These are phyloP conservation scores for Lysiphlebus fabarum DNA, from an alignment of 1,140 invertebrate species.

Conservation along the genomic window DNA sequence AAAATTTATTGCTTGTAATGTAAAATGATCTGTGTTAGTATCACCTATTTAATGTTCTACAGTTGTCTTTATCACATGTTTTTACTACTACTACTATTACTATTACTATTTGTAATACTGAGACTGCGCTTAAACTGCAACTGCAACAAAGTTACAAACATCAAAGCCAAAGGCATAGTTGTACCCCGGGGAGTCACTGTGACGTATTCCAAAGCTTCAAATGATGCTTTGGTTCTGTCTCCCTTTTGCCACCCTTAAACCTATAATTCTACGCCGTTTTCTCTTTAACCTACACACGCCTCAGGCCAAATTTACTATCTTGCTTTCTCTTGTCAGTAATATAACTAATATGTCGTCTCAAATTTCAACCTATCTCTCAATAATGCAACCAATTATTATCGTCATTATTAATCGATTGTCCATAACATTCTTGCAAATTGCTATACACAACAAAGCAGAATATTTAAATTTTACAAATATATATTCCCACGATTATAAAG, in stretches of 20 bases:
- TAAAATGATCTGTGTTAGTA: slow-evolving; percentile 28
- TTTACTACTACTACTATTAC: slow-evolving; percentile 21
- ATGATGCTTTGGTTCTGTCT: slow-evolving; percentile 1
- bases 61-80: slow-evolving; percentile 44
- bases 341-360: slow-evolving; percentile 26
- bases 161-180: slow-evolving; percentile 56
- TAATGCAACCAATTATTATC: slow-evolving; percentile 2
- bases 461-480: too few species aligned
- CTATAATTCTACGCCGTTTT: background rate
- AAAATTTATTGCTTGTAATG: slow-evolving; percentile 10
- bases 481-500: too few species aligned
- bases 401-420: too few species aligned
- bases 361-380: slow-evolving; percentile 12
- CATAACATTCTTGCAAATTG: too few species aligned
- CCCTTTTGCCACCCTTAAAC: slow-evolving; percentile 27
- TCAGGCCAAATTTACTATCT: slow-evolving; percentile 15
- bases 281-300: slow-evolving; percentile 2
- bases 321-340: slow-evolving; percentile 23
- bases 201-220: slow-evolving; percentile 27
- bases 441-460: too few species aligned
- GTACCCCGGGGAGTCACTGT: slow-evolving; percentile 40
- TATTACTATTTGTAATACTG: too few species aligned
- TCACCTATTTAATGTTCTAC: slow-evolving; percentile 46
- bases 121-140: too few species aligned
- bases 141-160: slow-evolving; percentile 38